These are phyloP conservation scores for Maccullochella peelii DNA, from an alignment of 2,113 vertebrate genomes.

Conservation along the genomic window DNA sequence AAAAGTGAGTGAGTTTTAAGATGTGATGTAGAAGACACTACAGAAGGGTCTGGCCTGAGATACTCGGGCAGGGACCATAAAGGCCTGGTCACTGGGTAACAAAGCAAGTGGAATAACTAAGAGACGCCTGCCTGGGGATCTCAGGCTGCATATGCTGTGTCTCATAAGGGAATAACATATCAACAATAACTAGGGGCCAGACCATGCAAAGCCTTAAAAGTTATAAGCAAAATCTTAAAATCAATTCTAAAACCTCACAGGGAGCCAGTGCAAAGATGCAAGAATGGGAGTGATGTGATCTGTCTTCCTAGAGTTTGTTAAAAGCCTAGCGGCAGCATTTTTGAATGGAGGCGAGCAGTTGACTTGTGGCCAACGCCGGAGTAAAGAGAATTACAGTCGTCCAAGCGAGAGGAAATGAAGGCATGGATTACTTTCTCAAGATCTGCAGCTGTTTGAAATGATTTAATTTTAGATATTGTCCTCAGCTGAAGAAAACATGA, in stretches of 20 bases:
- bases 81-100: not conserved
- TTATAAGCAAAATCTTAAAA: not conserved
- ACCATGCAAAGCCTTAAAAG: conserved; percentile 1
- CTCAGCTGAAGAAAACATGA: not conserved
- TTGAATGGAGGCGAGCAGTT: not conserved
- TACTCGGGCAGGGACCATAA: not conserved
- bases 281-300: conserved; percentile 1
- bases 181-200: no score
- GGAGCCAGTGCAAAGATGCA: not conserved
- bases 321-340: conserved; percentile 1
- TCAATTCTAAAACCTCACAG: conserved; percentile 4
- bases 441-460: not conserved
- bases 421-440: not conserved
- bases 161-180: no score
- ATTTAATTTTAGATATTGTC: not conserved
- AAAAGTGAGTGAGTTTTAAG: not conserved
- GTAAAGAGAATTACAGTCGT: not conserved
- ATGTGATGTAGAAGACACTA: not conserved
- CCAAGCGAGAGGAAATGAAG: not conserved
- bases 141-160: no score
- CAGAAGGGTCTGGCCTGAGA: not conserved
- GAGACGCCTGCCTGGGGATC: no score
- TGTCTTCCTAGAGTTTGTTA: conserved; percentile 12
- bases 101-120: no score
- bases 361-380: not conserved